Base-by-base conservation (phyloP, 2,797 vertebrate genomes). In the Chrysocyon brachyurus region DNA sequence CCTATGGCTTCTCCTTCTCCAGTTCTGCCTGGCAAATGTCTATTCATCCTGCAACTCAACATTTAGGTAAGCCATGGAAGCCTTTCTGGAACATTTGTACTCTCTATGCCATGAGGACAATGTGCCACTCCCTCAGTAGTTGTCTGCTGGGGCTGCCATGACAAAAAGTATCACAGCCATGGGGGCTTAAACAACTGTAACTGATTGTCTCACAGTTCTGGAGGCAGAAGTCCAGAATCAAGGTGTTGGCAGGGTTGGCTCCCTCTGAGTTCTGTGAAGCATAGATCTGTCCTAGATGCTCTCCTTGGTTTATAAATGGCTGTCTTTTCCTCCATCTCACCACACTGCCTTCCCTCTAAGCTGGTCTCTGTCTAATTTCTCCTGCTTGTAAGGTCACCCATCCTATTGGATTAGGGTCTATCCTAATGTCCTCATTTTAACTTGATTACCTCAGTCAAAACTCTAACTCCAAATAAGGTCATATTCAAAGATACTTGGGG, bases 391-490 rank as follows among this genome's bases (percentile, higher is more conserved):
- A 91, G 40, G 9, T 36, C n/a, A n/a, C 6, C 9, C 63, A 12
- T 78, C 75, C 63, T 59, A 52, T 15, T 33, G 28, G 68, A 22
- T 78, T 92, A 68, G 21, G 49, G 5, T 16, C 49, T 21, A 64
- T 1, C 36, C 15, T 72, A 40, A n/a, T 28, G 46, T 96, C 21
- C 24, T 94, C 14, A 61, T 81, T 92, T 92, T 86, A 92, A 78
- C 31, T 87, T 63, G 15, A 87, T 87, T 84, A 68, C 26, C 31
- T 57, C 56, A 82, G 12, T 57, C n/a, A 95, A 85, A 54, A 95
- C 9, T 5, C 21, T 81, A 21, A 73, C 12, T 81, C 28, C 66
- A 86, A 66, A 81, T 77, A 78, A 96, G 31, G 17, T 59, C 64
- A 54, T 31, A 68, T 84, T 61, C 40, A 36, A 49, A 68, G 5